Evolutionary conservation across 2,797 vertebrate species (phyloP).

Genomic region (Eulemur rubriventer): DNA sequence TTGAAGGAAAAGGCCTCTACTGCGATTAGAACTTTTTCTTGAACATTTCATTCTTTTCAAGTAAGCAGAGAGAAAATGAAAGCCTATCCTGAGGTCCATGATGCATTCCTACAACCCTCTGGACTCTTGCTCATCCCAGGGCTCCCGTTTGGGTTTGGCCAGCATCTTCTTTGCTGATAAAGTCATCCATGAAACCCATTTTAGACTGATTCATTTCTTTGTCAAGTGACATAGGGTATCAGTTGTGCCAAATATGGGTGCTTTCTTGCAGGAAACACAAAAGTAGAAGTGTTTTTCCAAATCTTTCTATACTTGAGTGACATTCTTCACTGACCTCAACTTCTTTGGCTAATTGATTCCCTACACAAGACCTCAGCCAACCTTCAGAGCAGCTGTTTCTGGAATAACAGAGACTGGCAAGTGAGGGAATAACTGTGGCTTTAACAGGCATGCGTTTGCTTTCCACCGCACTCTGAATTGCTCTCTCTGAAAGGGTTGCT

Average conservation of each 20-base stretch:
- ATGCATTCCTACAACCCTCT: not conserved
- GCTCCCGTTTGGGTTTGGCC: not conserved
- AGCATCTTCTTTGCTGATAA: conserved; percentile 3
- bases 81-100: not conserved
- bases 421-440: conserved; percentile 59
- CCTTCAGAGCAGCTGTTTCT: conserved; percentile 72
- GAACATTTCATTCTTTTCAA: conserved; percentile 17
- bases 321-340: conserved; percentile 56
- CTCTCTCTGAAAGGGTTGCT: conserved; percentile 53
- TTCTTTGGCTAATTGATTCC: conserved; percentile 65
- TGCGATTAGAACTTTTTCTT: not conserved
- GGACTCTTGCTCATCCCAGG: not conserved
- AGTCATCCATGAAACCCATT: not conserved
- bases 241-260: not conserved
- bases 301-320: conserved; percentile 55
- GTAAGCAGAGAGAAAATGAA: not conserved
- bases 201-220: conserved; percentile 15
- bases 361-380: conserved; percentile 76
- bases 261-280: conserved; percentile 47
- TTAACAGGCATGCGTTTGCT: conserved; percentile 50
- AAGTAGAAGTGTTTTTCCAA: conserved; percentile 60
- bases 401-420: conserved; percentile 43
- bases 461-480: conserved; percentile 29
- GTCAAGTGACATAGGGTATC: not conserved
- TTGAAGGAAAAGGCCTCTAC: not conserved